Base-by-base conservation (phyloP, 1,140 invertebrate species). In the Hyles euphorbiae region DNA sequence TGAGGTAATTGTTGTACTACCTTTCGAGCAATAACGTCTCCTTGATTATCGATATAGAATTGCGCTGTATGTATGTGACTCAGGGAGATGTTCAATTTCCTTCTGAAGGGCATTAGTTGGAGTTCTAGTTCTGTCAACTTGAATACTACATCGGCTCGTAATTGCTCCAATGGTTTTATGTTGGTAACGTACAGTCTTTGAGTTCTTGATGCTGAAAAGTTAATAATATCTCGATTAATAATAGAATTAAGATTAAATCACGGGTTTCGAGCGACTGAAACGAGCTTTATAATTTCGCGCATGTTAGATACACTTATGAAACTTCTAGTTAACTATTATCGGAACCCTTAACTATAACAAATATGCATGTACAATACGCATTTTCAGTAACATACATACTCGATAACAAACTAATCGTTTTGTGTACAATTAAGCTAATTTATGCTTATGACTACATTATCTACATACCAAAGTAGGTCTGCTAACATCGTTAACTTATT, bases 91-190 rank as follows among this genome's bases (percentile, higher is more conserved):
- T 95, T 95, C 10, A 95, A 90, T 77, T 93, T 91, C 52, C 89
- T 87, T 63, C 92, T 90, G 47, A 94, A 89, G 3, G 94, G 94
- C 62, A 91, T 90, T 56, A 94, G 69, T 66, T 95, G 92, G 11
- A 96, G 83, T 64, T 96, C 94, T 12, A 96, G 70, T 11, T 93
- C 91, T 0, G 94, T 94, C 62, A 96, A 75, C 73, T 94, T 93
- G 80, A 94, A 95, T 0, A 95, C 90, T 48, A 96, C 87, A 50
- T 93, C 91, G 48, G 94, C 93, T 75, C 94, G 90, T 44, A 93
- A 74, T 65, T 92, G 91, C 81, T 94, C 93, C 54, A 96, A 77
- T 11, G 93, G 92, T 68, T 94, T 93, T 11, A 95, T 86, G 63
- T 92, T 91, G 10, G 87, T 90, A 3, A 87, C 74, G 53, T 93